Evolutionary conservation across 2,797 vertebrate species (phyloP), one percentile per base, ranked within the genome.

Genomic region (Scomberomorus guttatus): DNA sequence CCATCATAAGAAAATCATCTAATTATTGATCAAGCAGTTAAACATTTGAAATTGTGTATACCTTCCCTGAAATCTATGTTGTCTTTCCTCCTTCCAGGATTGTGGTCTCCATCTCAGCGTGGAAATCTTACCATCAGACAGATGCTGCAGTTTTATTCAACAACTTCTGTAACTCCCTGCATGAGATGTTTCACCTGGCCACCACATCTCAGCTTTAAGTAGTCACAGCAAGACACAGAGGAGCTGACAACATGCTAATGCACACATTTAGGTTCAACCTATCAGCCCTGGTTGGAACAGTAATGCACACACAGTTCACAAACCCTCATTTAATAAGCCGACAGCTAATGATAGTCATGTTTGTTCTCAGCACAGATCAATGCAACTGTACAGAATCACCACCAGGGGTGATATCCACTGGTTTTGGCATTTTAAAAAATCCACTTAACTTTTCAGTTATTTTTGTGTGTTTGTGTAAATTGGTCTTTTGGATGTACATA

Each of bases 41-140:
- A 37, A 22, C 15, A 9, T 42, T 42, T 56, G 8, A 22, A 42
- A 15, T 51, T 29, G 6, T 29, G 13, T 29, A 13, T 5, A n/a
- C 11, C 6, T 57, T 34, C 22, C 15, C 34, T 24, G 2, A 66
- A 46, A 69, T 17, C 15, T 42, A 7, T 1, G 4, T 11, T 13
- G 4, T 62, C 29, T 56, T 64, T 46, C 17, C 42, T 70, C 8
- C 44, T 17, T 72, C 2, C 81, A 99, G 98, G 94, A 96, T 99
- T 0, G 60, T 97, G 54, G 68, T 92, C 50, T 90, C 90, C 39
- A 94, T 97, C 81, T 88, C 95, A 3, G 91, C 97, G 2, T 99
- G 98, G 98, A 98, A 96, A 25, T 98, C 98, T 0, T 96, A 90
- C 84, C 95, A 80, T 6, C 95, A 97, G 79, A 99, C 98, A 0